phyloP scores from a whole-genome alignment of 2,888 invertebrate genomes.

The Apomyelois bistriatella region DNA sequence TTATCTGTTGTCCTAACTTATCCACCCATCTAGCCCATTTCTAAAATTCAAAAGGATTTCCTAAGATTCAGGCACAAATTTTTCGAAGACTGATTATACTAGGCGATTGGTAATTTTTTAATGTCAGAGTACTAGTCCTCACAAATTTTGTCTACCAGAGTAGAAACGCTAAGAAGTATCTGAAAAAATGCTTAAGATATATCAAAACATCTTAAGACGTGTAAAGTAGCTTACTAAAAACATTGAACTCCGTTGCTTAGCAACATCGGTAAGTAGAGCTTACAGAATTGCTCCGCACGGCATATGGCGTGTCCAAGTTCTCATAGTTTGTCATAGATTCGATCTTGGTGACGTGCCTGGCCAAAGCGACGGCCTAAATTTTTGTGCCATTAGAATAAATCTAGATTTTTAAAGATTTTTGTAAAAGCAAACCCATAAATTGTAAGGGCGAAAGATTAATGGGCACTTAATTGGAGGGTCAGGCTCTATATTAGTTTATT shows the following conservation, averaged over 20 bases:
- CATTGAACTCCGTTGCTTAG: slow-evolving; percentile 4
- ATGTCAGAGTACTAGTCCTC: too few relatives aligned
- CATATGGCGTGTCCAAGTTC: slow-evolving; percentile 23
- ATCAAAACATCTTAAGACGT: neutral
- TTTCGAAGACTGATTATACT: too few relatives aligned
- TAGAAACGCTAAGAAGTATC: too few relatives aligned
- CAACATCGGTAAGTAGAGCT: slow-evolving; percentile 1
- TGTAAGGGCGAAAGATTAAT: neutral
- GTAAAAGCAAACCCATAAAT: slow-evolving; percentile 4
- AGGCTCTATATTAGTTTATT: neutral
- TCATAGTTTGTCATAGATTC: slow-evolving; percentile 29
- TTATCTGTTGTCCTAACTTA: too few relatives aligned
- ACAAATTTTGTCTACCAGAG: too few relatives aligned
- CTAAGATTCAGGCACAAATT: too few relatives aligned
- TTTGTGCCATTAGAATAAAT: neutral
- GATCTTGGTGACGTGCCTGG: slow-evolving; percentile 20
- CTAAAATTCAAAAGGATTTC: too few relatives aligned
- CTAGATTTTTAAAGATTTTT: neutral
- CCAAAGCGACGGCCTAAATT: neutral
- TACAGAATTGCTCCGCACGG: slow-evolving; percentile 18
- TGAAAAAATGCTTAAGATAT: too few relatives aligned
- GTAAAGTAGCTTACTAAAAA: neutral
- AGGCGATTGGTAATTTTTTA: too few relatives aligned
- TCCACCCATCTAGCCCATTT: too few relatives aligned
- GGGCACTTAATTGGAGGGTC: neutral